Evolutionary conservation across 2,888 invertebrate species (phyloP), one percentile per base, ranked within the genome.

Genomic region (Sarcophaga caerulescens): DNA sequence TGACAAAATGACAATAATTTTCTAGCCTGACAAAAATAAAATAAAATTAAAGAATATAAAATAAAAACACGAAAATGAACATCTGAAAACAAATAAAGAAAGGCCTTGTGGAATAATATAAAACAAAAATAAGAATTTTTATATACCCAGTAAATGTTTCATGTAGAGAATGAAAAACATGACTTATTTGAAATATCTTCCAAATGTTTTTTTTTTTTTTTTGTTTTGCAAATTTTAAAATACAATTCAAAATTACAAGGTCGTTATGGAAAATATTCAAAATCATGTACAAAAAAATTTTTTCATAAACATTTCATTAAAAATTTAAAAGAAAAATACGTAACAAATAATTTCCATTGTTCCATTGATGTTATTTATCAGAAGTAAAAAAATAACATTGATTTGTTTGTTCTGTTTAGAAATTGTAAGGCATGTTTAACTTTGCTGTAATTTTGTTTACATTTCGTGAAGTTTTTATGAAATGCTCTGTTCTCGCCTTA

Each of bases 1-100:
- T 69, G 77, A 83, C 77, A 77, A 82, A 75, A 82, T 82, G 59
- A 35, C 71, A 73, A 73, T 63, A 63, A 69, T 75, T 68, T 52
- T 63, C 21, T 60, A 60, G 17, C 60, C n/a, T 17, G 21, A 10
- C 21, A 21, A 60, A 60, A 60, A 35, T 35, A 35, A 35, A 10
- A 35, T 10, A 35, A 35, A 35, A 8, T 35, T 52, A 52, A 60
- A 11, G n/a, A 60, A n/a, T n/a, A n/a, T n/a, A n/a, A 60, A 60
- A 21, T 21, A 60, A 60, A 19, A 60, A 60, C 14, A 60, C 60
- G 17, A 60, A 60, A 19, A 60, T 19, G n/a, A 21, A 60, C n/a
- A 60, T 60, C 60, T 60, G 60, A 60, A 60, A 17, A 60, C 60
- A 60, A 60, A 60, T 19, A 60, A 60, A 19, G 60, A 60, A 60